Percentiles rank a stretch among this genome's conserved stretches.
phyloP scores from a whole-genome alignment of 1,140 invertebrate species.

The Belonocnema kinseyi region DNA sequence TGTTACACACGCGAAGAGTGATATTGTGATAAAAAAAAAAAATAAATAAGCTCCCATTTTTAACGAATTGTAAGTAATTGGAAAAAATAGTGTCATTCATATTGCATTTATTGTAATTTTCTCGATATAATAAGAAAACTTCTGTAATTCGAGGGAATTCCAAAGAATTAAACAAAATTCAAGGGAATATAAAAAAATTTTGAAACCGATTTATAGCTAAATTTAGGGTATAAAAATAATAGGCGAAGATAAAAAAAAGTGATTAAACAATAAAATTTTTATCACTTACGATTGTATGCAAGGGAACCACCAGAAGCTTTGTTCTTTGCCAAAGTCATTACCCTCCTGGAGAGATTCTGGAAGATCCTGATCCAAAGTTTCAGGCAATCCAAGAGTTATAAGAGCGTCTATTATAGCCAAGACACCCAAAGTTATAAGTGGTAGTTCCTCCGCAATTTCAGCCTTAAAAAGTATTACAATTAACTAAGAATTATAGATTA shows the following conservation, averaged over 20 bases:
- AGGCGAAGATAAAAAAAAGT: slow-evolving; percentile 6
- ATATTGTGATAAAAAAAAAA: too few relatives aligned
- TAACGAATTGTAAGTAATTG: too few relatives aligned
- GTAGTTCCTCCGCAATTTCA: slow-evolving; percentile 81
- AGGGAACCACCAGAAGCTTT: slow-evolving; percentile 87
- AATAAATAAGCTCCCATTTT: too few relatives aligned
- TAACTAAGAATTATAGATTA: background rate
- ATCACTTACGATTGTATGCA: slow-evolving; percentile 79
- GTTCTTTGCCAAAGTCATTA: slow-evolving; percentile 87
- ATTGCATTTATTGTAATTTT: too few relatives aligned
- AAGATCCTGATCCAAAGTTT: slow-evolving; percentile 88
- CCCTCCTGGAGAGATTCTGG: slow-evolving; percentile 90
- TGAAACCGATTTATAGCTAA: too few relatives aligned
- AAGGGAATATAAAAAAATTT: too few relatives aligned
- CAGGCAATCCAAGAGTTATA: slow-evolving; percentile 85
- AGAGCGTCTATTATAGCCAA: slow-evolving; percentile 84
- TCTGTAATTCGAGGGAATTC: too few relatives aligned
- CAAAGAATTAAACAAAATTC: too few relatives aligned
- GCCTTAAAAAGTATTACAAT: slow-evolving; percentile 68
- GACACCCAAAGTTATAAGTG: slow-evolving; percentile 83
- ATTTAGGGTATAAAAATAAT: slow-evolving; percentile 2
- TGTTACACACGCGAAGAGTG: too few relatives aligned
- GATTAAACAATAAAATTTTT: slow-evolving; percentile 17
- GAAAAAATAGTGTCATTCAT: too few relatives aligned
- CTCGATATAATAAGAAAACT: too few relatives aligned